Evolutionary conservation across 2,113 vertebrate species (phyloP), one percentile per base, ranked within the genome.

Genomic region (Ciconia maguari): DNA sequence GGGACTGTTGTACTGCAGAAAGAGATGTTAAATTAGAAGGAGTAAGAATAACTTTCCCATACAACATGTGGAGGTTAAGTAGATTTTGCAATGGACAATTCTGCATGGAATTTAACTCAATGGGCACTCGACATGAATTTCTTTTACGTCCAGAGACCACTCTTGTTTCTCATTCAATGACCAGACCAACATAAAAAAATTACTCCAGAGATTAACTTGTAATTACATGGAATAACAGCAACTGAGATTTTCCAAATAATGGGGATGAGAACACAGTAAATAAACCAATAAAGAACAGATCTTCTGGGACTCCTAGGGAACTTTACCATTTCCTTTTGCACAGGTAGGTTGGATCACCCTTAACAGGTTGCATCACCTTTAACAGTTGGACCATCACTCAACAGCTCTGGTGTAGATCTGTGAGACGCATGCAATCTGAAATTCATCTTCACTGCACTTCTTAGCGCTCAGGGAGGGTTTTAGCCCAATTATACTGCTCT

Each of bases 41-140:
- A 76, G 22, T 81, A 89, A 96, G 65, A 92, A 71, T 87, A 82
- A 84, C 42, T 94, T 94, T 91, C 61, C 58, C 27, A 42, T 74
- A 69, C 11, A 65, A 54, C 16, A n/a, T 52, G 34, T 65, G 52
- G 58, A 84, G 26, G 32, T 54, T 94, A 72, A 79, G 58, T 20
- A 79, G 7, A 66, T 13, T 72, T 70, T 89, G 25, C 21, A 92
- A 27, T 18, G 20, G 14, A 61, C 24, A 87, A 21, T 75, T 87
- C 19, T 70, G 9, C 21, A 58, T 10, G 30, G 29, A 76, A 36
- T 81, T 86, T 71, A 77, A 60, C 16, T 75, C 52, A 20, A 7
- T 42, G 13, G 57, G 13, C 16, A 24, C 34, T 61, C 1, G 2
- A 32, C 3, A n/a, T 27, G 11, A 87, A 42, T 11, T 30, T 83